Evolutionary conservation across 2,888 invertebrate species (phyloP).

Genomic region (Chrysolina americana): DNA sequence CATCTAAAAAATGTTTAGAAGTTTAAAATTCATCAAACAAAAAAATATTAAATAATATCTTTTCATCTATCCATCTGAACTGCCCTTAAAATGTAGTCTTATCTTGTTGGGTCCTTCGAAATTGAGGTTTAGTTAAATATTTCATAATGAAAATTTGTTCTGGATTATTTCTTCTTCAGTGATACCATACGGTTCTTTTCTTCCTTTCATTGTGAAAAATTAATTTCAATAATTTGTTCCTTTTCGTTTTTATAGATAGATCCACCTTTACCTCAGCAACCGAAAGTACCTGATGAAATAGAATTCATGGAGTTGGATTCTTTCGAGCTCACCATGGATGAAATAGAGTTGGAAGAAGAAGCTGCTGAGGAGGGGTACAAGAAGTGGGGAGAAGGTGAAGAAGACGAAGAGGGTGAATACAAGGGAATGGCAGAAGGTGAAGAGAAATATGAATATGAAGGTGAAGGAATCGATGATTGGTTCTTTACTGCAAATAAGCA

Average conservation of each 20-base stretch:
- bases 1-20: too few relatives aligned
- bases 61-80: too few relatives aligned
- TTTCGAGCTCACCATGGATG: conserved; percentile 65
- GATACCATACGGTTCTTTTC: too few relatives aligned
- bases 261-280: conserved; percentile 70
- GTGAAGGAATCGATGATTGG: conserved; percentile 53
- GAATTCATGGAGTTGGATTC: conserved; percentile 63
- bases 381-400: conserved; percentile 51
- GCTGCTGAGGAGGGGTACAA: conserved; percentile 53
- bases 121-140: too few relatives aligned
- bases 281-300: conserved; percentile 58
- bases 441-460: conserved; percentile 37
- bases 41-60: too few relatives aligned
- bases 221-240: not conserved
- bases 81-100: too few relatives aligned
- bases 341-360: conserved; percentile 59
- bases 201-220: too few relatives aligned
- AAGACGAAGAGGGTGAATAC: conserved; percentile 35
- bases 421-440: conserved; percentile 25
- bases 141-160: too few relatives aligned
- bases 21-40: too few relatives aligned
- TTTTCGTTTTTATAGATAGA: conserved; percentile 48
- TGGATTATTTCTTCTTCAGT: too few relatives aligned
- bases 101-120: too few relatives aligned
- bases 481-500: conserved; percentile 50